Conservation (phyloP, 2,113 vertebrate genomes). For the Hemicordylus capensis region DNA sequence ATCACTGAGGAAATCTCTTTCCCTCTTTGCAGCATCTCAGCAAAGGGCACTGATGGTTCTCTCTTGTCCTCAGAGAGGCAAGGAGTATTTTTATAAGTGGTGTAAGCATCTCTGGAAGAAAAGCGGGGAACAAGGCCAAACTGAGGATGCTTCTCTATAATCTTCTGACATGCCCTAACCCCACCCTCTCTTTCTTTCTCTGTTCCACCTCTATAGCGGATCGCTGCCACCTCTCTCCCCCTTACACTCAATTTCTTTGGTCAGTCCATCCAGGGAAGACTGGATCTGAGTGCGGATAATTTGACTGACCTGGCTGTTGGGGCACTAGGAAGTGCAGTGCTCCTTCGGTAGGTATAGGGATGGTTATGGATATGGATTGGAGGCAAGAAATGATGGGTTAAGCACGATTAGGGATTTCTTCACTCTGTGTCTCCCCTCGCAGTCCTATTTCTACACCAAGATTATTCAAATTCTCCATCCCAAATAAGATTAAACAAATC, state of each 20-base stretch:
- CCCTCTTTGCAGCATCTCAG: background rate
- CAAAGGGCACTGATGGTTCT: background rate
- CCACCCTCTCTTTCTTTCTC: background rate
- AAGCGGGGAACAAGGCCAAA: background rate
- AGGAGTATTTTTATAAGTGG: no score
- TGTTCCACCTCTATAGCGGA: constrained; percentile 68
- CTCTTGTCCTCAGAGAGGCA: background rate
- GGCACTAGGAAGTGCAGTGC: constrained; percentile 79
- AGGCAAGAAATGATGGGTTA: background rate
- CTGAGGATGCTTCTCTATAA: background rate
- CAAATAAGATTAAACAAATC: background rate
- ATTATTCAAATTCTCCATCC: background rate
- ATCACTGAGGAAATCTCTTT: background rate
- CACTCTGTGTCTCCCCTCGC: no score
- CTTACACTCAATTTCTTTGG: constrained; percentile 80
- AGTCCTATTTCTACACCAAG: no score
- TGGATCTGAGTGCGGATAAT: constrained; percentile 82
- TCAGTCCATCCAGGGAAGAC: constrained; percentile 77
- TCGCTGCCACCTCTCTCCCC: constrained; percentile 73
- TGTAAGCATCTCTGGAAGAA: background rate
- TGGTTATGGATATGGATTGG: background rate
- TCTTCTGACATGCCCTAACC: background rate
- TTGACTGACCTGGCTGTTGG: constrained; percentile 83
- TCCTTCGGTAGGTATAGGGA: constrained; percentile 74
- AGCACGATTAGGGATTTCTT: background rate